A percentile compares a stretch with the other conserved stretches of the same genome.
phyloP scores from a whole-genome alignment of 2,888 invertebrate genomes.

The Athalia rosae region DNA sequence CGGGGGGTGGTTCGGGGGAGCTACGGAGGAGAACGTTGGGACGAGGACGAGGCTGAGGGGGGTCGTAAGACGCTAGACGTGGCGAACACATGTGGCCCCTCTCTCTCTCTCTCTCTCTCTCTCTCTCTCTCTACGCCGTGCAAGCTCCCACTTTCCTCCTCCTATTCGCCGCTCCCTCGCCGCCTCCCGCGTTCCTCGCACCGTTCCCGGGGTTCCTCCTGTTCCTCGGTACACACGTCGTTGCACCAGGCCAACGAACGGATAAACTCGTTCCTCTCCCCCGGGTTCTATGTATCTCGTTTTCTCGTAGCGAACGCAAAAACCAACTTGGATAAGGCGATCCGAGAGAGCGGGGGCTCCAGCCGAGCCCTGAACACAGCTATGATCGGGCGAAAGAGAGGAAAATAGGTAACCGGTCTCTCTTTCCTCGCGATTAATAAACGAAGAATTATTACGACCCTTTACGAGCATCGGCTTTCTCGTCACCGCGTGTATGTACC shows the following conservation, averaged over 20 bases:
- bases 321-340: constrained; percentile 24
- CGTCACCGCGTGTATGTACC: too few relatives aligned
- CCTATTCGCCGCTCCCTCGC: constrained; percentile 56
- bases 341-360: not conserved
- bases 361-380: not conserved
- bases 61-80: constrained; percentile 44
- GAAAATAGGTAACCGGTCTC: not conserved
- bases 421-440: constrained; percentile 11
- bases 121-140: too few relatives aligned
- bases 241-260: constrained; percentile 40
- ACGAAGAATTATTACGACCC: not conserved
- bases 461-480: too few relatives aligned
- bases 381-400: constrained; percentile 6
- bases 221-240: constrained; percentile 1
- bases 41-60: constrained; percentile 21
- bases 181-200: constrained; percentile 52
- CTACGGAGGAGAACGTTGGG: constrained; percentile 17
- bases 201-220: constrained; percentile 28
- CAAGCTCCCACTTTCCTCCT: constrained; percentile 49
- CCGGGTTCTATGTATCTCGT: constrained; percentile 12
- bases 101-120: not conserved
- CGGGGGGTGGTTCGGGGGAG: constrained; percentile 31
- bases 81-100: constrained; percentile 43
- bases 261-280: constrained; percentile 41
- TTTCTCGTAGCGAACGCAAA: constrained; percentile 23